Conservation (phyloP, 2,888 invertebrate species). For the Tachystola acroxantha region DNA sequence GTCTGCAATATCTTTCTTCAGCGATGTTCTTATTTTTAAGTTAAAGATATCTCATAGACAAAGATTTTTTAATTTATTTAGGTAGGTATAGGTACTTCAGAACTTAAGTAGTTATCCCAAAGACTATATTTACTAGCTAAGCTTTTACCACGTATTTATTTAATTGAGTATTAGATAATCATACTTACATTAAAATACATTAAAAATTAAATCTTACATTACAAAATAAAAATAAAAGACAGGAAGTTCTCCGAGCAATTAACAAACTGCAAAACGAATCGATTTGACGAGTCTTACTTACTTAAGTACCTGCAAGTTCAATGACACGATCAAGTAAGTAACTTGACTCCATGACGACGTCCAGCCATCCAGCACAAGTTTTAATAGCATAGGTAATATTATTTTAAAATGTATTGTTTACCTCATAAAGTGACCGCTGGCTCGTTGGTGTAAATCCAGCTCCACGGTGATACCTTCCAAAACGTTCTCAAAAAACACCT, state of each 20-base stretch:
- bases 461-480: conserved; percentile 81
- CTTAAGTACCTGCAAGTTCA: conserved; percentile 30
- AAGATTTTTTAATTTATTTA: no score
- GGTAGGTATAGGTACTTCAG: no score
- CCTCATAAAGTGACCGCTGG: conserved; percentile 88
- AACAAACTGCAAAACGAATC: conserved; percentile 29
- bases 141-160: no score
- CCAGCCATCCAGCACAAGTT: background rate
- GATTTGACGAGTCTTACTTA: conserved; percentile 14
- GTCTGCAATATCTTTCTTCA: no score
- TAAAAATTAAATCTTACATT: no score
- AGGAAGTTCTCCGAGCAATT: background rate
- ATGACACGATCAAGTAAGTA: conserved; percentile 23
- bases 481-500: conserved; percentile 31
- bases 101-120: no score
- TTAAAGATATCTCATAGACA: no score
- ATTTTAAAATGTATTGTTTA: conserved; percentile 25
- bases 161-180: no score
- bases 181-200: no score
- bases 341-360: conserved; percentile 14
- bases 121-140: no score
- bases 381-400: background rate
- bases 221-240: background rate
- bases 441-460: conserved; percentile 87
- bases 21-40: no score